phyloP scores from a whole-genome alignment of 2,888 invertebrate genomes.

The Eurytoma californica region DNA sequence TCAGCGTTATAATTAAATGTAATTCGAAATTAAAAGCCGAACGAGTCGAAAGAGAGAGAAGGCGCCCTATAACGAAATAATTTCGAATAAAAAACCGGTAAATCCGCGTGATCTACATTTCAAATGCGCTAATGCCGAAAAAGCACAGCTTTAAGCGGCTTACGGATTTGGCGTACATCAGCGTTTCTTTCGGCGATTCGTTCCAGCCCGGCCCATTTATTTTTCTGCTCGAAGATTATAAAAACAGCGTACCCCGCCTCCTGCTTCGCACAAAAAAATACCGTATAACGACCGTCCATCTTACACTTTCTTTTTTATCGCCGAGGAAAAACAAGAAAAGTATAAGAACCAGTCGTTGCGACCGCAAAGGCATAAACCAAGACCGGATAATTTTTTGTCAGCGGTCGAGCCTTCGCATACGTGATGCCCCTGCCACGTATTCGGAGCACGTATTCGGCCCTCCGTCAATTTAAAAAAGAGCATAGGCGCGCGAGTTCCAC shows the following conservation, averaged over 20 bases:
- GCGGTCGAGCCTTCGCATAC: not conserved
- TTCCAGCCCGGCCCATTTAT: not conserved
- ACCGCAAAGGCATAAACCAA: too few species aligned
- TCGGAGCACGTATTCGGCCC: not conserved
- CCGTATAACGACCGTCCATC: not conserved
- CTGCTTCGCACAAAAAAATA: not conserved
- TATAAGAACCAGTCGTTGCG: too few species aligned
- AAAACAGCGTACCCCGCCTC: too few species aligned
- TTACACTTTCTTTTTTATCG: not conserved
- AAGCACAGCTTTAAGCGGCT: conserved; percentile 3
- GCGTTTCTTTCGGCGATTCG: not conserved
- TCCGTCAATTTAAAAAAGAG: conserved; percentile 3
- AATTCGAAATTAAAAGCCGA: too few species aligned
- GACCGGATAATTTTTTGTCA: not conserved
- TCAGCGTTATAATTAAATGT: too few species aligned
- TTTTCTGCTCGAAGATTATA: not conserved
- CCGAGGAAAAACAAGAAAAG: not conserved
- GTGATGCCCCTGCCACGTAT: conserved; percentile 15
- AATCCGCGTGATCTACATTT: not conserved
- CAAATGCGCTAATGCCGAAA: not conserved
- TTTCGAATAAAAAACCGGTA: too few species aligned
- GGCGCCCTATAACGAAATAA: too few species aligned
- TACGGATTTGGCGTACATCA: not conserved
- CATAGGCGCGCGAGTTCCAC: not conserved
- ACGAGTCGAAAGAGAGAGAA: too few species aligned